These are phyloP conservation scores for Hydropsyche betteni DNA, from an alignment of 2,888 invertebrate species.

Conservation along the genomic window DNA sequence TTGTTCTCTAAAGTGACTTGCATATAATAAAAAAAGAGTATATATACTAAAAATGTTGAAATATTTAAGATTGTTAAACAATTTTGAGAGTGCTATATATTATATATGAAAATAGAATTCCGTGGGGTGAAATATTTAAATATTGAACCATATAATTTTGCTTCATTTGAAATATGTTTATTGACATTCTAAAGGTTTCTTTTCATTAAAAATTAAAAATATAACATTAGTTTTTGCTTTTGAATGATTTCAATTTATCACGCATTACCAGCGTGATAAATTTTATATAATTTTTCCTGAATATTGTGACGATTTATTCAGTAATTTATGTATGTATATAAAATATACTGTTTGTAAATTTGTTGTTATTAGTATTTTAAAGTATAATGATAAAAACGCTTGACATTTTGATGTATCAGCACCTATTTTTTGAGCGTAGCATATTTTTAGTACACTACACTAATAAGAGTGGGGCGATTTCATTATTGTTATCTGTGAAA, in stretches of 20 bases:
- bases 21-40: neutral
- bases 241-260: too few species aligned
- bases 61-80: constrained; percentile 45
- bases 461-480: neutral
- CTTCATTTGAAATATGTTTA: too few species aligned
- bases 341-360: constrained; percentile 24
- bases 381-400: constrained; percentile 6
- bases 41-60: constrained; percentile 34
- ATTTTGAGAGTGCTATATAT: constrained; percentile 25
- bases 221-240: too few species aligned
- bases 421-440: constrained; percentile 28
- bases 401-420: constrained; percentile 25
- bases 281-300: too few species aligned
- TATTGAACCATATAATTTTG: too few species aligned
- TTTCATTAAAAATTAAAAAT: too few species aligned
- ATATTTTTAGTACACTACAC: constrained; percentile 25
- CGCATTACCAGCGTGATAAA: too few species aligned
- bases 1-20: neutral
- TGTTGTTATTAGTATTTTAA: constrained; percentile 26
- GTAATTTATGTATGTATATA: constrained; percentile 3
- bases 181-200: too few species aligned
- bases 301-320: too few species aligned
- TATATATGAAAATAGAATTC: too few species aligned
- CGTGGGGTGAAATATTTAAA: too few species aligned
- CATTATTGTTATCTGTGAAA: too few species aligned